Evolutionary conservation across 2,888 invertebrate species (phyloP), one percentile per base, ranked within the genome.

Genomic region (Choreutis nemorana): DNA sequence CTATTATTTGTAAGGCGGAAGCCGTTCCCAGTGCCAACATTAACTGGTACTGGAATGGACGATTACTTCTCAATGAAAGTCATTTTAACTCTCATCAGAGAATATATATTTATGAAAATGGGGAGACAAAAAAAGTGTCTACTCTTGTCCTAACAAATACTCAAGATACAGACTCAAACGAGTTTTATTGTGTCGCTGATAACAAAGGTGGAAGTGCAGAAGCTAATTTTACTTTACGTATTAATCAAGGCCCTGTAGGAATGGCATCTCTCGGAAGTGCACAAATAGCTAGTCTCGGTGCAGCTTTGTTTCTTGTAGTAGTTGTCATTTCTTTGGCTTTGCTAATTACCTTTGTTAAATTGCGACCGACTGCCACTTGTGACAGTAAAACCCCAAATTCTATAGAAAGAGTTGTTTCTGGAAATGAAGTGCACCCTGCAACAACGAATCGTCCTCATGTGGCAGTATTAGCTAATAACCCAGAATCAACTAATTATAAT

Each of bases 151-250:
- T 94, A 23, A 90, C 90, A 16, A 91, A 92, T 56, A 89, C 90
- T 11, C 90, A 91, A 66, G 90, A 91, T 60, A 82, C 87, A 2
- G 91, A 91, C 56, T 87, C 90, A 1, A 87, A 87, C 32, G 91
- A 91, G 49, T 92, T 94, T 67, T 90, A 90, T 59, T 94, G 94
- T 63, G 88, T 92, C 2, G 94, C 94, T 5, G 92, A 93, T 64
- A 95, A 94, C 65, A 86, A 89, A 35, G 94, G 91, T 3, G 94
- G 94, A 12, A 89, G 85, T 50, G 89, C 90, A 16, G 92, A 92
- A 71, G 91, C 91, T 8, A 94, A 94, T 65, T 94, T 94, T 53
- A 94, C 94, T 20, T 80, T 94, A 22, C 89, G 90, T 53, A 90
- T 94, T 30, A 85, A 88, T 29, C 83, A 90, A 67, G 75, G 87